Evolutionary conservation across 2,113 vertebrate species (phyloP), one percentile per base, ranked within the genome.

Genomic region (Halichoerus grypus): DNA sequence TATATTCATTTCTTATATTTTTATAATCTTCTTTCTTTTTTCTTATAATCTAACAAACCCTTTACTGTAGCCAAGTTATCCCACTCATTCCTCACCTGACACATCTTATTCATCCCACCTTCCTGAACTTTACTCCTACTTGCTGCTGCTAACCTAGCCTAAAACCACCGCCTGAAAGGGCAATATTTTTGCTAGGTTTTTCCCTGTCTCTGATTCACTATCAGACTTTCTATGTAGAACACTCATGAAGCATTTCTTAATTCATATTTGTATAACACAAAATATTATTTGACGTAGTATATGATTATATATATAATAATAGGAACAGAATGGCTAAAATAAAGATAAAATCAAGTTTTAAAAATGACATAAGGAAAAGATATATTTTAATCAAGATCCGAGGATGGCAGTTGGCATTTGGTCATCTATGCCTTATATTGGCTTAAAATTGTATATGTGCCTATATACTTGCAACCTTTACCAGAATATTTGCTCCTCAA

Each of bases 191-290:
- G 83, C 67, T 79, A 71, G 4, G 22, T 51, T 59, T 81, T 77
- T 81, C 24, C 21, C 18, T 87, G 77, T 93, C 53, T 91, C 31
- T 82, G 36, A 95, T 67, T 86, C 57, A 93, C 61, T 89, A 7
- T 74, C 39, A 82, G 57, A 81, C 15, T 46, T 72, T 19, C 4
- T 65, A 42, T 46, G 22, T 82, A 67, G 82, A 76, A 81, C 4
- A 77, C 13, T 80, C 31, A 79, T 36, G 53, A 33, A 71, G 5
- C 36, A 46, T 96, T 92, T 74, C 16, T 76, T 89, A 77, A 86
- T 28, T 82, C 42, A n/a, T 21, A 59, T 65, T 79, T 79, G 80
- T 92, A 67, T 80, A 72, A 57, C 65, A 79, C 72, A 83, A 59
- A 72, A 31, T 15, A 55, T 46, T 46, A 65, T 92, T 80, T 95